These are phyloP conservation scores for Thamnophis elegans DNA, from an alignment of 2,797 vertebrate genomes.

Conservation along the genomic window DNA sequence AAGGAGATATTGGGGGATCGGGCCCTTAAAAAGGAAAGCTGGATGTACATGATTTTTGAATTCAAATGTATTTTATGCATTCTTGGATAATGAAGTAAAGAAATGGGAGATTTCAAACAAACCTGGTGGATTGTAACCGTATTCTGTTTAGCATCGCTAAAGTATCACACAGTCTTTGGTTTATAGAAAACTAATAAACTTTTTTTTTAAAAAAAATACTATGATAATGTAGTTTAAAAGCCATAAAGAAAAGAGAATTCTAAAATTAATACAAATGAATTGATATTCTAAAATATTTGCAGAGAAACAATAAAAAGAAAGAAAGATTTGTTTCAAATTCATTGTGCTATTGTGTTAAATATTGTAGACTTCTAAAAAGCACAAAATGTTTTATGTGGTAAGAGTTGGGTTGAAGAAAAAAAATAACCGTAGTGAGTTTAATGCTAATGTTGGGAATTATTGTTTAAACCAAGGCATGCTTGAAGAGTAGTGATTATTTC, in stretches of 20 bases:
- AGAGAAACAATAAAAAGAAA: too few species aligned
- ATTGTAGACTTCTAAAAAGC: not conserved
- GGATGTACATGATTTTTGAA: not conserved
- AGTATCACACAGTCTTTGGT: not conserved
- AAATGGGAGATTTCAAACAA: not conserved
- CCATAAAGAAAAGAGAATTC: not conserved
- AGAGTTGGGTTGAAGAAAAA: not conserved
- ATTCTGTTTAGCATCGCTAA: not conserved
- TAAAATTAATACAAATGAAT: not conserved
- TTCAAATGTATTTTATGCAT: not conserved
- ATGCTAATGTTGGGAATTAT: not conserved
- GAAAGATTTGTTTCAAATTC: not conserved
- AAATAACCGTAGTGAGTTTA: not conserved
- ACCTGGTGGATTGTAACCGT: not conserved
- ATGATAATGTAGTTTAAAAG: not conserved
- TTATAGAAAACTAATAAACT: not conserved
- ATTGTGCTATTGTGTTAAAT: not conserved
- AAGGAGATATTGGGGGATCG: not conserved
- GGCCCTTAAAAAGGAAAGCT: not conserved
- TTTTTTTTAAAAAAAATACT: not conserved
- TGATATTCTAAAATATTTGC: not conserved
- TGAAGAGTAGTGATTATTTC: not conserved
- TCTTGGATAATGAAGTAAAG: not conserved
- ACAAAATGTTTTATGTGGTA: not conserved
- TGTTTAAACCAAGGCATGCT: not conserved